Evolutionary conservation across 1,140 invertebrate genomes (phyloP).

Genomic region (Lordiphosa stackelbergi): DNA sequence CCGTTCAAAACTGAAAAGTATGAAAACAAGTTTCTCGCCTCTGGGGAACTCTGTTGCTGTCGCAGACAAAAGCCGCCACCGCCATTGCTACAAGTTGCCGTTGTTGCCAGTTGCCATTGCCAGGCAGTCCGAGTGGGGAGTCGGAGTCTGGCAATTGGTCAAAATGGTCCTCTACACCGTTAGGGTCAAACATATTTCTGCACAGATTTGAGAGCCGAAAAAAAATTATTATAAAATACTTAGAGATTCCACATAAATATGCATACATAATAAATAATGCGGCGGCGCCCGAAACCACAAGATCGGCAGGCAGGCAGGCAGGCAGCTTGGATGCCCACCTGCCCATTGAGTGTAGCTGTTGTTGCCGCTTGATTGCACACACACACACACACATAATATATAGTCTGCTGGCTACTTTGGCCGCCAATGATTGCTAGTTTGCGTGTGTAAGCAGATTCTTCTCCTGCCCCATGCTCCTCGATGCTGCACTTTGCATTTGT

Average conservation of each 20-base stretch:
- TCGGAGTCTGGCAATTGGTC: slow-evolving; percentile 32
- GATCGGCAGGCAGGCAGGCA: slow-evolving; percentile 13
- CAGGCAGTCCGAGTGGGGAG: slow-evolving; percentile 1
- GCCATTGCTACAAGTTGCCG: slow-evolving; percentile 14
- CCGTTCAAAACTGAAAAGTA: slow-evolving; percentile 5
- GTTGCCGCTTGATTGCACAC: slow-evolving; percentile 44
- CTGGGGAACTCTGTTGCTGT: slow-evolving; percentile 45
- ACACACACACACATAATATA: slow-evolving; percentile 33
- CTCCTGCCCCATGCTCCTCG: slow-evolving; percentile 22
- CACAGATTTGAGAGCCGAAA: slow-evolving; percentile 28
- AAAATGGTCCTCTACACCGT: slow-evolving; percentile 58
- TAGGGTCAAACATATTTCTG: slow-evolving; percentile 48
- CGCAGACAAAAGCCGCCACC: slow-evolving; percentile 49
- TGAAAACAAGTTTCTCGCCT: slow-evolving; percentile 47
- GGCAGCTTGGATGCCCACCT: slow-evolving; percentile 35
- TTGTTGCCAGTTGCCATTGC: slow-evolving; percentile 11
- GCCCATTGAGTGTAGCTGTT: slow-evolving; percentile 11
- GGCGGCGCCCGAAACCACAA: slow-evolving; percentile 60
- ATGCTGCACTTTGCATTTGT: slow-evolving; percentile 70
- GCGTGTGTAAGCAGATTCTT: slow-evolving; percentile 46
- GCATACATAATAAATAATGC: slow-evolving; percentile 74
- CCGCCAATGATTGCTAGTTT: slow-evolving; percentile 54
- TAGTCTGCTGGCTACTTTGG: slow-evolving; percentile 54
- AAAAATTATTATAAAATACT: slow-evolving; percentile 73
- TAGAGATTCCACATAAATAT: slow-evolving; percentile 73